Evolutionary conservation across 2,113 vertebrate genomes (phyloP).

Genomic region (Semnopithecus entellus): DNA sequence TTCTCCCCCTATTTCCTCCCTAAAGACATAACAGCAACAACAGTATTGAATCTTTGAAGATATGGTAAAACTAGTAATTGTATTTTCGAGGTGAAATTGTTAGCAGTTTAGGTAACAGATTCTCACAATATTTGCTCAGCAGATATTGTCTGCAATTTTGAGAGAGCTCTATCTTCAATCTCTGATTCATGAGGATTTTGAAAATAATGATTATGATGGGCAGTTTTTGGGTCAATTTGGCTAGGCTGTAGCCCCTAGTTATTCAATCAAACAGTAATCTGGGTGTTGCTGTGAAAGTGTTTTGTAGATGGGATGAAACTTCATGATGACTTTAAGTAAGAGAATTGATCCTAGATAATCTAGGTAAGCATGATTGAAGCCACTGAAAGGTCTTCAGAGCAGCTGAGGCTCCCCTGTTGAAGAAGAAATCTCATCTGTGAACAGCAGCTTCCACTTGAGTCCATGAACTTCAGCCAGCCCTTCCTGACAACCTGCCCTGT

Average conservation of each 20-base stretch:
- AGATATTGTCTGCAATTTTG: not conserved
- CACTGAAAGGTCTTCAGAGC: not conserved
- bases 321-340: not conserved
- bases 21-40: not conserved
- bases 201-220: conserved; percentile 1
- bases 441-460: not conserved
- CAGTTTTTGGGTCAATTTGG: not conserved
- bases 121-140: not conserved
- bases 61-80: not conserved
- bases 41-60: not conserved
- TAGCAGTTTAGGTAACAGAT: conserved; percentile 27
- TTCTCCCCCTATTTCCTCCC: not conserved
- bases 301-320: not conserved
- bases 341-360: not conserved
- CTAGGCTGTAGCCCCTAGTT: not conserved
- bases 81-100: not conserved
- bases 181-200: conserved; percentile 44
- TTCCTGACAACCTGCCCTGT: not conserved
- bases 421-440: not conserved
- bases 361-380: not conserved
- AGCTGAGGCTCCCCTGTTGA: not conserved
- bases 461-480: not conserved
- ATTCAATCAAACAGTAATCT: conserved; percentile 34
- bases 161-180: not conserved
- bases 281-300: not conserved